These are phyloP conservation scores for Phataginus tetradactyla DNA, from an alignment of 2,797 vertebrate species.

Conservation along the genomic window DNA sequence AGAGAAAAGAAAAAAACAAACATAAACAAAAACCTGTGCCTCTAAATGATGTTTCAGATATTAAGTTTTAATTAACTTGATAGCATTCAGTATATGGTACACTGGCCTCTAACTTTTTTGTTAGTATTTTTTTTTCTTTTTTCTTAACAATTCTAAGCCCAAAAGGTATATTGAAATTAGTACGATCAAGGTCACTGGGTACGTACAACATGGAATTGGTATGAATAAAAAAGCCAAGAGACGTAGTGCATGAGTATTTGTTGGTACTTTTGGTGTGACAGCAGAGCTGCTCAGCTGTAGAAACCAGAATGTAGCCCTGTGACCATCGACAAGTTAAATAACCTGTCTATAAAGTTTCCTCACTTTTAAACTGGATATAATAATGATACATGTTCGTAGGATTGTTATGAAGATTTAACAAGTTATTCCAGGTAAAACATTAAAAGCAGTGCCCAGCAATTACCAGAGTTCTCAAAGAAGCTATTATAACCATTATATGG, in stretches of 20 bases:
- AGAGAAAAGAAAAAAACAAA: background rate
- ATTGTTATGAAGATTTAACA: background rate
- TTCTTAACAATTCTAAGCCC: background rate
- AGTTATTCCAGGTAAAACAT: background rate
- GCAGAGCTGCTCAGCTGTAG: background rate
- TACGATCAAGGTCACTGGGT: background rate
- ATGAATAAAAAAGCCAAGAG: background rate
- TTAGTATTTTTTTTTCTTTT: background rate
- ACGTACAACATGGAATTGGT: background rate
- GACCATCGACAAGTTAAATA: background rate
- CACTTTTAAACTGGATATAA: background rate
- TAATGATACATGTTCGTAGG: background rate
- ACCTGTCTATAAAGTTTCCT: background rate
- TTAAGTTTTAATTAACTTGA: slow-evolving; percentile 31
- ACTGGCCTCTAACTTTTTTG: background rate
- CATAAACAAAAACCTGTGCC: slow-evolving; percentile 25
- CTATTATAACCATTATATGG: background rate
- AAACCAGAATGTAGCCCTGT: rapidly evolving
- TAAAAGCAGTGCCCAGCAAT: background rate
- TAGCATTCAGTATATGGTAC: background rate
- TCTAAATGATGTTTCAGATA: background rate
- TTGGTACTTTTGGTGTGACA: background rate
- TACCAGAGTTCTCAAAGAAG: background rate
- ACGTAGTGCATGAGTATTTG: no score
- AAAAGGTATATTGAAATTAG: background rate